phyloP scores from a whole-genome alignment of 2,113 vertebrate genomes.

The Casuarius casuarius region DNA sequence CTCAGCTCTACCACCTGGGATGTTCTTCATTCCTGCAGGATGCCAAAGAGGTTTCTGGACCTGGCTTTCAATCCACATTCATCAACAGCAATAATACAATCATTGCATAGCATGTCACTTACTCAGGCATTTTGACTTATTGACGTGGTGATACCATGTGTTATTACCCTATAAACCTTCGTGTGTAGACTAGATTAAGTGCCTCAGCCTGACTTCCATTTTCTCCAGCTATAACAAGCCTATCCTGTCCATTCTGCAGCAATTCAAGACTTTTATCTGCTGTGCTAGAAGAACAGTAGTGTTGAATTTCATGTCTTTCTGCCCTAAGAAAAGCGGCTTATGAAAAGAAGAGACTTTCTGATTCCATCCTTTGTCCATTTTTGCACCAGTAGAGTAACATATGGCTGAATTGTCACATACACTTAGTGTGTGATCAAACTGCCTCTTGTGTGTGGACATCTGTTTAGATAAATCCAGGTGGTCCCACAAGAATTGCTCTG shows the following conservation, averaged over 20 bases:
- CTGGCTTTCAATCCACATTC: not conserved
- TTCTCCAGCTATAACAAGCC: not conserved
- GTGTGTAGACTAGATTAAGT: not conserved
- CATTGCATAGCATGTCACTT: not conserved
- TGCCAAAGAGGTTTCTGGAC: not conserved
- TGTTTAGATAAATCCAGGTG: not conserved
- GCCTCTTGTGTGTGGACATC: fast-evolving
- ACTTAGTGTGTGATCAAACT: not conserved
- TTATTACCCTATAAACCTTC: not conserved
- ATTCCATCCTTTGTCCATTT: not conserved
- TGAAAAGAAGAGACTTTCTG: not conserved
- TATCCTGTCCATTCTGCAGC: not conserved
- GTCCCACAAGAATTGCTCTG: not conserved
- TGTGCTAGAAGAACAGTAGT: not conserved
- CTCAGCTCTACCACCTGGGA: not conserved
- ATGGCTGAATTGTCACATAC: not conserved
- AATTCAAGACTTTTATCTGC: not conserved
- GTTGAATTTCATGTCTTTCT: not conserved
- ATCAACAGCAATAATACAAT: not conserved
- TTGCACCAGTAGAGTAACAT: not conserved
- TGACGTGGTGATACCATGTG: not conserved
- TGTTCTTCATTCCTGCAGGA: not conserved
- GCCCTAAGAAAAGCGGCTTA: not conserved
- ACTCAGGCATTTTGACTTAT: not conserved
- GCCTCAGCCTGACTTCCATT: not conserved